phyloP scores from a whole-genome alignment of 2,797 vertebrate species.

The Podarcis siculus region DNA sequence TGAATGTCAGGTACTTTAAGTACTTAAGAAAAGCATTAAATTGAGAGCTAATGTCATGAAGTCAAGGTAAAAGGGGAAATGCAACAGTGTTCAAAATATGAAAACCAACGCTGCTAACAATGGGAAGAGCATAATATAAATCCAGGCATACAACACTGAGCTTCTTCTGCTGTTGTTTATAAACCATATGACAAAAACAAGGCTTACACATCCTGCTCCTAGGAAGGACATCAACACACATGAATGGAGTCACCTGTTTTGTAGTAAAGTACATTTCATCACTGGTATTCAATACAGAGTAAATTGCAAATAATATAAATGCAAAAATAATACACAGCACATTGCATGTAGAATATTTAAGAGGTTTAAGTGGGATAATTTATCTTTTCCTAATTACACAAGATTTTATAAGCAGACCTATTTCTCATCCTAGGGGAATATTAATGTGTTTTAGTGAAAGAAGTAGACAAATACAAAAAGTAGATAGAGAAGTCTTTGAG shows the following conservation, averaged over 20 bases:
- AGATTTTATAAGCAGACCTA: conserved; percentile 12
- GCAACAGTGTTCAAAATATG: background rate
- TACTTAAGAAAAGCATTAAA: background rate
- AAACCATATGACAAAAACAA: background rate
- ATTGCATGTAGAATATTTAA: conserved; percentile 15
- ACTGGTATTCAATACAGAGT: background rate
- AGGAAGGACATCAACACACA: background rate
- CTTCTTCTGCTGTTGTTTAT: background rate
- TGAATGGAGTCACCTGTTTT: background rate
- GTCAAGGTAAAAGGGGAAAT: background rate
- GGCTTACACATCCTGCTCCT: background rate
- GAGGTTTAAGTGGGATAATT: conserved; percentile 3
- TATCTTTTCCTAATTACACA: conserved; percentile 14
- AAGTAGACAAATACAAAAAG: background rate
- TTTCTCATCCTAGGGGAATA: background rate
- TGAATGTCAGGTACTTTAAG: background rate
- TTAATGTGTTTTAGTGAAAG: conserved; percentile 11
- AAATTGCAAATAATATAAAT: conserved; percentile 39
- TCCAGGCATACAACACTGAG: background rate
- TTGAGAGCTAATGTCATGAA: background rate
- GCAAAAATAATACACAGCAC: background rate
- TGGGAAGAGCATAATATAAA: background rate
- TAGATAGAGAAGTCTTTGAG: background rate
- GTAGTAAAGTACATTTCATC: background rate
- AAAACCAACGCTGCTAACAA: background rate